Evolutionary conservation across 1,140 invertebrate species (phyloP).

Genomic region (Heterodera carotae): DNA sequence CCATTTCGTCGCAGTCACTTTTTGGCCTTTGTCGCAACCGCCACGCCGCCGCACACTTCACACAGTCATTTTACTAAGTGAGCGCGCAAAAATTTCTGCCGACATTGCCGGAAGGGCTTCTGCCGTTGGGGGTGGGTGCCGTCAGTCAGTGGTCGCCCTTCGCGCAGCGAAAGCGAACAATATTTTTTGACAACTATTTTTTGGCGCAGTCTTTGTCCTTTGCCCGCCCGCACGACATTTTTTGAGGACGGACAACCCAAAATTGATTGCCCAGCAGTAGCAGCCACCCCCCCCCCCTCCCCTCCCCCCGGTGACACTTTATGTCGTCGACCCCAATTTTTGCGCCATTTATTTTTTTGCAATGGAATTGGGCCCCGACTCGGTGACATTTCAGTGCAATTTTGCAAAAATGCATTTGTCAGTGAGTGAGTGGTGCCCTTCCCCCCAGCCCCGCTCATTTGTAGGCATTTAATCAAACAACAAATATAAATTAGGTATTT

Average conservation of each 20-base stretch:
- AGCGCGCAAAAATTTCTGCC: conserved; percentile 4
- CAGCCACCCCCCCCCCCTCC: background rate
- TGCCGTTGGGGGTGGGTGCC: background rate
- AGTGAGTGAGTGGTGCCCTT: background rate
- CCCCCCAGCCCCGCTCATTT: background rate
- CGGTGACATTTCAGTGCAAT: too few species aligned
- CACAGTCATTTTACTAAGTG: background rate
- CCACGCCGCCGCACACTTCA: background rate
- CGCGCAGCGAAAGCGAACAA: background rate
- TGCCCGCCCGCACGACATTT: background rate
- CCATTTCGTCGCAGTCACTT: background rate
- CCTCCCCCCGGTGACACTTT: background rate
- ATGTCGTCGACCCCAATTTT: conserved; percentile 2
- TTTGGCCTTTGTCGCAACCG: background rate
- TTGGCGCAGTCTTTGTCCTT: conserved; percentile 19
- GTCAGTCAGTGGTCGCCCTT: too few species aligned
- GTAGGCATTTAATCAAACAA: background rate
- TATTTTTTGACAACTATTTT: background rate
- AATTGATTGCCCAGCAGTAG: background rate
- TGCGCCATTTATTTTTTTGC: conserved; percentile 6
- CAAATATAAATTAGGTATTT: too few species aligned
- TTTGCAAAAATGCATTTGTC: background rate
- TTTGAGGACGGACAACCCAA: background rate
- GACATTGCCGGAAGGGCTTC: background rate
- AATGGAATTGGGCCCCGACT: too few species aligned